A percentile compares a stretch with the other conserved stretches of the same genome.
Evolutionary conservation across 2,113 vertebrate genomes (phyloP).

Genomic region (Hippopotamus amphibius): DNA sequence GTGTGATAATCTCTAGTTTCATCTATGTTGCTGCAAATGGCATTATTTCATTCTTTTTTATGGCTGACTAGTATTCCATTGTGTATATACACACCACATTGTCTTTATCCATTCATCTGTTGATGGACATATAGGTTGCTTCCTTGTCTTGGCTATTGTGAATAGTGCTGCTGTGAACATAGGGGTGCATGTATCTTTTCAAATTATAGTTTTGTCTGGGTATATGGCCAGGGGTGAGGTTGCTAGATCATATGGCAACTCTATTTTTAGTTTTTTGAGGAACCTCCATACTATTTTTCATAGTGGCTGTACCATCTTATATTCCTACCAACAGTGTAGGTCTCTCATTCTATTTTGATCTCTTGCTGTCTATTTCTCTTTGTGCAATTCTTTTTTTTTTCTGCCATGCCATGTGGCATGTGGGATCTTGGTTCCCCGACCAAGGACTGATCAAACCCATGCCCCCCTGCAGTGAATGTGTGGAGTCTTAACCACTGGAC

Average conservation of each 20-base stretch:
- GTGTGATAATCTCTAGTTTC: background rate
- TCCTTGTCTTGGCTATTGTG: background rate
- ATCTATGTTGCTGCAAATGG: background rate
- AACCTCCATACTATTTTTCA: background rate
- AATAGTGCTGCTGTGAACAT: background rate
- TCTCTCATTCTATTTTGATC: background rate
- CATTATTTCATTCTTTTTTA: background rate
- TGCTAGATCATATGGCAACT: background rate
- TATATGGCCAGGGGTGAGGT: background rate
- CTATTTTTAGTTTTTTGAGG: background rate
- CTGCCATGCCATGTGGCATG: background rate
- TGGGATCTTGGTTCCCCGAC: background rate
- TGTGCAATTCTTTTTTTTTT: background rate
- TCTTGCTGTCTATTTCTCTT: constrained; percentile 27
- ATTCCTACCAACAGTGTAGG: background rate
- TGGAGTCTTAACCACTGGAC: background rate
- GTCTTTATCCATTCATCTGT: background rate
- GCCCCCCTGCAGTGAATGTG: background rate
- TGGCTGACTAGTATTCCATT: background rate
- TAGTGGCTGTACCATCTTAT: background rate
- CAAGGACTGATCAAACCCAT: background rate
- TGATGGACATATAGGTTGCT: background rate
- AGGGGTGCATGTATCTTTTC: background rate
- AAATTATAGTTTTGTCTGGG: background rate
- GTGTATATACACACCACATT: background rate